A percentile compares a stretch with the other conserved stretches of the same genome.
phyloP scores from a whole-genome alignment of 2,797 vertebrate species.

The Cryptoprocta ferox region DNA sequence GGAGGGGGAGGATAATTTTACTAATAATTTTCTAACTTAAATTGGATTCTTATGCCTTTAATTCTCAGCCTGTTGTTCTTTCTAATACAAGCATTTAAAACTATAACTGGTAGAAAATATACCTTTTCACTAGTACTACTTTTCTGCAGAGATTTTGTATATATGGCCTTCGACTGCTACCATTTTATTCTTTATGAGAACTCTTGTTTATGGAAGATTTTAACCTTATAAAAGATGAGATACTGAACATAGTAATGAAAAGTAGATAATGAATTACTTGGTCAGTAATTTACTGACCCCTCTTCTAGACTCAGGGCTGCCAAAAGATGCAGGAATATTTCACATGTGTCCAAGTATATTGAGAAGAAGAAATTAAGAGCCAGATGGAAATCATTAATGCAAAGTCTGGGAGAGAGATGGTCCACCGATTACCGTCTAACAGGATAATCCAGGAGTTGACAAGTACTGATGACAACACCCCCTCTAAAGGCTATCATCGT shows the following conservation, averaged over 20 bases:
- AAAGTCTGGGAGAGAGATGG: background rate
- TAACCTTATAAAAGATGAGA: background rate
- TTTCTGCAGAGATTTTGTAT: background rate
- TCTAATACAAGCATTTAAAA: background rate
- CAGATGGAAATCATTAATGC: background rate
- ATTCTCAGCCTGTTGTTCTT: background rate
- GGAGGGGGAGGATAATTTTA: background rate
- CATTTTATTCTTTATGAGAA: background rate
- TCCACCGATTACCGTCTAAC: background rate
- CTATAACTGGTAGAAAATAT: background rate
- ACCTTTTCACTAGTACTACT: background rate
- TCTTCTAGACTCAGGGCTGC: background rate
- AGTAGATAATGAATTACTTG: background rate
- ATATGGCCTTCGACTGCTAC: background rate
- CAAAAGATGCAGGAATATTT: background rate
- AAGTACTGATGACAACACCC: background rate
- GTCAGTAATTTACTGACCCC: background rate
- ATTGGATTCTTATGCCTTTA: background rate
- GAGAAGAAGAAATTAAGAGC: background rate
- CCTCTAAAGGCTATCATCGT: background rate
- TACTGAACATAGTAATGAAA: background rate
- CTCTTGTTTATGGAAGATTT: background rate
- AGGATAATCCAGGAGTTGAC: background rate
- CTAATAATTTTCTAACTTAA: background rate
- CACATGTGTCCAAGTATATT: background rate